phyloP scores from a whole-genome alignment of 2,888 invertebrate genomes.

The Slavum lentiscoides region DNA sequence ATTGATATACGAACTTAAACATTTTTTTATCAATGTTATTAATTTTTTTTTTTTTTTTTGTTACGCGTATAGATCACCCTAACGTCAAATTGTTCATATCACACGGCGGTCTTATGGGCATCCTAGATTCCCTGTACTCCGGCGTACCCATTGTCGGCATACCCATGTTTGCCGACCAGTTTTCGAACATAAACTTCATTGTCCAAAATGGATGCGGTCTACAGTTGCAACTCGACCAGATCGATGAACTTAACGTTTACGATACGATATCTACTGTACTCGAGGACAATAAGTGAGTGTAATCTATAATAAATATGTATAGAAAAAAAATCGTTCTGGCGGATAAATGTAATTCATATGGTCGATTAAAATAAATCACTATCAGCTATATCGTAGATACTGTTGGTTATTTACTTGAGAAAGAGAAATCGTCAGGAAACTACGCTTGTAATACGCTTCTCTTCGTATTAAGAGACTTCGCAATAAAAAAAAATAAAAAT shows the following conservation, averaged over 20 bases:
- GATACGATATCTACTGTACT: conserved; percentile 9
- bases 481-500: too few species aligned
- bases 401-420: too few species aligned
- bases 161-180: conserved; percentile 46
- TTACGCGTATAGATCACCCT: conserved; percentile 17
- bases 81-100: conserved; percentile 48
- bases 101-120: conserved; percentile 43
- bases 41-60: neutral
- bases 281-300: conserved; percentile 6
- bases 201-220: conserved; percentile 36
- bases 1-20: neutral
- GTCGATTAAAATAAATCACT: too few species aligned
- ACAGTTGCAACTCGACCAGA: conserved; percentile 45
- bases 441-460: too few species aligned
- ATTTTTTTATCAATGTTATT: neutral
- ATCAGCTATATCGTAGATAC: too few species aligned
- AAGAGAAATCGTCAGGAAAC: too few species aligned
- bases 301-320: neutral
- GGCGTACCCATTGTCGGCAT: conserved; percentile 47
- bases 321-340: too few species aligned
- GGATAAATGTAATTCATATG: too few species aligned
- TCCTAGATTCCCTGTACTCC: conserved; percentile 33
- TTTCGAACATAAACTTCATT: conserved; percentile 36
- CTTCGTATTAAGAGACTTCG: too few species aligned
- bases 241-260: neutral